Conservation (phyloP, 2,888 invertebrate genomes). For the Eupithecia pulchellata region DNA sequence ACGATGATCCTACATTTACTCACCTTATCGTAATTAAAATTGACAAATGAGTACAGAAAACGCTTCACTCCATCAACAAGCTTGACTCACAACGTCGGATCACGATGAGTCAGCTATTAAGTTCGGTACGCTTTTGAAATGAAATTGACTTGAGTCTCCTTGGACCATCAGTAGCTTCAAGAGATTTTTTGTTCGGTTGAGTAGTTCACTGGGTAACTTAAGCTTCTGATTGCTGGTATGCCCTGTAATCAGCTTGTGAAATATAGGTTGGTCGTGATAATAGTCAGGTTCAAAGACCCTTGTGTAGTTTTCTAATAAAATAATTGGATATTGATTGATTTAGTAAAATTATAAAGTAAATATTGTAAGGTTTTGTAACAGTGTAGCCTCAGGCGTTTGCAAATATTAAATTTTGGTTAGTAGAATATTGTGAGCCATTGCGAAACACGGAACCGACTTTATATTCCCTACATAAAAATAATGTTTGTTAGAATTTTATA, state of each 20-base stretch:
- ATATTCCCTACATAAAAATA: no score
- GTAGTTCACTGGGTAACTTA: conserved; percentile 24
- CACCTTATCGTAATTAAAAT: conserved; percentile 66
- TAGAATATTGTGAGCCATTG: no score
- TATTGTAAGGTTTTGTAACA: no score
- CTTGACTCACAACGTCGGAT: conserved; percentile 54
- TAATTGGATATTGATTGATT: neutral
- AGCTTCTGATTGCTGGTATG: conserved; percentile 15
- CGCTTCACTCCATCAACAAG: conserved; percentile 63
- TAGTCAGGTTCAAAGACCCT: neutral
- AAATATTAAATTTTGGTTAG: no score
- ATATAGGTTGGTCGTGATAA: neutral
- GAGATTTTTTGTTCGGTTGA: conserved; percentile 25
- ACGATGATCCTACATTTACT: conserved; percentile 53
- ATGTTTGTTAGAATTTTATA: no score
- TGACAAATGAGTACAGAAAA: conserved; percentile 66
- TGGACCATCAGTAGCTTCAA: conserved; percentile 31
- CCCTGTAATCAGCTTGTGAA: conserved; percentile 2
- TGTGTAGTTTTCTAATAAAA: neutral
- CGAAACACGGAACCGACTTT: no score
- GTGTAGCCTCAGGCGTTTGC: no score
- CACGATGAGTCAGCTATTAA: conserved; percentile 64
- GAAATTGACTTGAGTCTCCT: conserved; percentile 38
- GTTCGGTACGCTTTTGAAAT: conserved; percentile 43
- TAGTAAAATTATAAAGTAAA: neutral